Evolutionary conservation across 2,113 vertebrate species (phyloP), one percentile per base, ranked within the genome.

Genomic region (Amblyopsis rosae): DNA sequence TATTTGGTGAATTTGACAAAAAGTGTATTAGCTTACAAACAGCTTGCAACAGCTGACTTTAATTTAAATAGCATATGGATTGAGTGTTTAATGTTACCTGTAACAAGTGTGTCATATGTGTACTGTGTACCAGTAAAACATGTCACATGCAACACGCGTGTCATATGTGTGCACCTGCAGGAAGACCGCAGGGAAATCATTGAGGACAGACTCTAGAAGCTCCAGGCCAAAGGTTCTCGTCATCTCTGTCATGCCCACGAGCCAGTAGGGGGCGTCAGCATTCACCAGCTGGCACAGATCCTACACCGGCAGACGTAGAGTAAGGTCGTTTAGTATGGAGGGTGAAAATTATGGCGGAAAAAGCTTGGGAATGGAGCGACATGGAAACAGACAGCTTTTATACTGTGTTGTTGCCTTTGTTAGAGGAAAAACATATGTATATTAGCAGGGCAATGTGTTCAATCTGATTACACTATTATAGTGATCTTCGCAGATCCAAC

Each of bases 191-290:
- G 97, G 97, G 61, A 99, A 99, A 88, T 98, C 97, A 86, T 98
- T 99, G 49, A 99, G 93, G 69, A 99, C 98, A 0, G 98, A 99
- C 84, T 99, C 97, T 56, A 99, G 93, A 73, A 99, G 93, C 87
- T 99, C 98, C 48, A 99, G 92, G 62, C 97, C 98, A 88, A 99
- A 99, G 0, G 97, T 99, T 54, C 97, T 90, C 0, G 98, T 99
- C 97, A 99, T 99, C 89, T 99, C 98, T 0, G 97, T 99, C 98
- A 99, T 99, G 53, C 97, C 98, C 75, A 99, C 95, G 0, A 99
- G 91, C 98, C 98, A 99, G 85, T 99, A 99, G 67, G 98, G 98
- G 75, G 98, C 98, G 67, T 99, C 98, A 17, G 98, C 97, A 67
- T 99, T 99, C 87, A 99, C 98, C 68, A 99, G 87, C 80, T 99